Evolutionary conservation across 2,888 invertebrate species (phyloP), one percentile per base, ranked within the genome.

Genomic region (Trichopoda pennipes): DNA sequence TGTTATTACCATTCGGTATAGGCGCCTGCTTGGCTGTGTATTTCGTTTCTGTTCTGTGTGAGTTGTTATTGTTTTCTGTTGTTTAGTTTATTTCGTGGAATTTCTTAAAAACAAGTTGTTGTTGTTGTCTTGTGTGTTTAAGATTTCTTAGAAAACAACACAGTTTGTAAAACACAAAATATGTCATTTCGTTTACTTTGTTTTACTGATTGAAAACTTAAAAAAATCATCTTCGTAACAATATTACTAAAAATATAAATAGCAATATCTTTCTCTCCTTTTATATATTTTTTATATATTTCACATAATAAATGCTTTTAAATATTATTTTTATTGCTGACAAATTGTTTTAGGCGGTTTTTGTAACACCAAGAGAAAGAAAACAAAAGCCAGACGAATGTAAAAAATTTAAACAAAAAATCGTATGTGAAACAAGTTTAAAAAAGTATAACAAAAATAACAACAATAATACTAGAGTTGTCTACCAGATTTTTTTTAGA

Each of bases 341-440:
- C 60, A 76, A 76, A 76, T 76, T 69, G 35, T 42, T 61, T 60
- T 61, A n/a, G 47, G 69, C 68, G 69, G 61, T 35, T 69, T 55
- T 61, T 51, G 42, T 32, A 51, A 23, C 23, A 42, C 19, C 53
- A 55, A 69, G 49, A 66, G 7, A 28, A 61, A 38, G 6, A 53
- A 32, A 28, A 17, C 14, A 55, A 53, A 44, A 38, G 38, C 38
- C 47, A 58, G 10, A 63, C 16, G 42, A 55, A 44, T 42, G 4
- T 61, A 73, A 61, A 12, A 3, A 2, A 12, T 38, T 35, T 12
- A 21, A 38, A 53, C 53, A 73, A 53, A 19, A 19, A 3, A n/a
- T 38, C 17, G 49, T 38, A 42, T 72, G 51, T 51, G 28, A n/a
- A 53, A 19, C 42, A 21, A 51, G 21, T 51, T 60, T 7, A 51